A percentile compares a stretch with the other conserved stretches of the same genome.
Conservation (phyloP, 2,797 vertebrate species). For the Muscicapa comitata region DNA sequence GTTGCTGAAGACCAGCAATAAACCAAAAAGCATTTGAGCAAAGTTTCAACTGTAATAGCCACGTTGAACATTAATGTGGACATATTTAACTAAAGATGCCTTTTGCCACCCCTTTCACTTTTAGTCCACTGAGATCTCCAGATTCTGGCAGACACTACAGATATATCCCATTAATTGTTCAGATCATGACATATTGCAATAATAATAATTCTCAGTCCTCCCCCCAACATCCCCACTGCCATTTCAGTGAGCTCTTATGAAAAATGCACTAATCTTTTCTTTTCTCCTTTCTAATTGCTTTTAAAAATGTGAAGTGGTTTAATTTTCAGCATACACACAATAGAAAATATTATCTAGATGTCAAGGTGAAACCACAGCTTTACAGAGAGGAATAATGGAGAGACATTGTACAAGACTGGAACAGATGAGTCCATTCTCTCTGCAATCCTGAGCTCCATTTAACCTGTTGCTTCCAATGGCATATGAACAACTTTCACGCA, state of each 20-base stretch:
- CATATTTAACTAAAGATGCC: background rate
- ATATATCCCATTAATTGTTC: background rate
- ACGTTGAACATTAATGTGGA: background rate
- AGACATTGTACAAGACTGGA: background rate
- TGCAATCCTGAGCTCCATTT: background rate
- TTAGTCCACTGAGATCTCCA: background rate
- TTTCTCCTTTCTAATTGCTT: background rate
- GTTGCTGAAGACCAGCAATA: background rate
- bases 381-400: background rate
- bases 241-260: background rate
- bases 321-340: background rate
- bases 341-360: background rate
- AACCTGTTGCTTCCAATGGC: background rate
- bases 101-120: background rate
- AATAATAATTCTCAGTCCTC: background rate
- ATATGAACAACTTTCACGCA: background rate
- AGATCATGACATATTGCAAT: background rate
- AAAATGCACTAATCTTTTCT: background rate
- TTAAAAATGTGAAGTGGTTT: background rate
- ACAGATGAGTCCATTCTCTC: background rate
- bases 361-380: background rate
- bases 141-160: background rate
- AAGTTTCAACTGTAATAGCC: background rate
- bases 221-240: rapidly evolving
- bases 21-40: background rate